Evolutionary conservation across 2,888 invertebrate genomes (phyloP).

Genomic region (Emmelina monodactyla): DNA sequence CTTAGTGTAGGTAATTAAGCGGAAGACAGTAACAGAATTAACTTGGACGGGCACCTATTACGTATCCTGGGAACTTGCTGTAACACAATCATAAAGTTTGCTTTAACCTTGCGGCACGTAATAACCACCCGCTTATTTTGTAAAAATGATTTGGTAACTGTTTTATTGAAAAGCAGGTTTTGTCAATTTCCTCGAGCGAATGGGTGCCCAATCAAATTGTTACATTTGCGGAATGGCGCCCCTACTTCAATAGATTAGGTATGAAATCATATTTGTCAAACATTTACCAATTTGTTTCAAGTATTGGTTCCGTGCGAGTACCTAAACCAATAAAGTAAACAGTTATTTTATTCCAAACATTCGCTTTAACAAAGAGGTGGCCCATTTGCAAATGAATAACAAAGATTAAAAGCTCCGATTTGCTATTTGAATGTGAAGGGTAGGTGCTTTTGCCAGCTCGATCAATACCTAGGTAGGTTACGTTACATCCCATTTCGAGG

Average conservation of each 20-base stretch:
- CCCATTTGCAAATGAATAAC: background rate
- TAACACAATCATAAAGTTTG: background rate
- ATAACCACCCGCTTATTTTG: background rate
- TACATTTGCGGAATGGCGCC: background rate
- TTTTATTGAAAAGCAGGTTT: background rate
- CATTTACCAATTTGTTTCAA: background rate
- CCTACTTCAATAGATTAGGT: background rate
- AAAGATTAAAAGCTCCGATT: no score
- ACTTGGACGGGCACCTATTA: background rate
- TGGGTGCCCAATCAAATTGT: background rate
- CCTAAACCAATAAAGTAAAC: background rate
- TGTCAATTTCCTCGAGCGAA: background rate
- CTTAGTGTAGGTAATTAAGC: background rate
- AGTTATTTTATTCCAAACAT: no score
- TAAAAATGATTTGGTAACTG: background rate
- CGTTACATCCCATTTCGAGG: background rate
- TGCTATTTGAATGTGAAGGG: background rate
- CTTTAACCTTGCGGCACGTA: background rate
- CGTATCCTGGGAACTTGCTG: no score
- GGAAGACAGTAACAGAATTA: slow-evolving; percentile 1
- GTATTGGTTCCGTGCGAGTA: background rate
- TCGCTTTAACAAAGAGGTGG: background rate
- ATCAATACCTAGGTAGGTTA: background rate
- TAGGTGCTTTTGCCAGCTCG: background rate
- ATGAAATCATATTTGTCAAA: background rate